Conservation (phyloP, 2,888 invertebrate genomes). For the Andrena minutula region DNA sequence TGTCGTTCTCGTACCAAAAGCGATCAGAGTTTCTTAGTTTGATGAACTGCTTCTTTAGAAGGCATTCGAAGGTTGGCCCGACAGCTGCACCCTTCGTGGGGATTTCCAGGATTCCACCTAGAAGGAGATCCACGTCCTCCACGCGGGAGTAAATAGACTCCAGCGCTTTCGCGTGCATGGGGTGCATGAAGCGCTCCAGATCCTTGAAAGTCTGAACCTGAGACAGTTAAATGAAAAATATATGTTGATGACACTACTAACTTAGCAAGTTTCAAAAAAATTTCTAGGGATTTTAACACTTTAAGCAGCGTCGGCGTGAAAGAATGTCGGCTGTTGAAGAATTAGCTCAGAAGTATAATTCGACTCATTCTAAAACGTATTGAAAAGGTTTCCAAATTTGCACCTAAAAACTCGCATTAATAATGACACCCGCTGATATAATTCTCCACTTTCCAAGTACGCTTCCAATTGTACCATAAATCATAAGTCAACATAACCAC, state of each 20-base stretch:
- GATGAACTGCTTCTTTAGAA: conserved; percentile 93
- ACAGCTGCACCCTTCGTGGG: conserved; percentile 93
- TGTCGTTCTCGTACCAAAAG: conserved; percentile 98
- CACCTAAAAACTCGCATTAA: too few species aligned
- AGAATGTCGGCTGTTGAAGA: too few species aligned
- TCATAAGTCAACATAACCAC: too few species aligned
- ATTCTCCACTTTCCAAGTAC: too few species aligned
- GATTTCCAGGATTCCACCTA: conserved; percentile 93
- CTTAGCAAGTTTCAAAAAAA: too few species aligned
- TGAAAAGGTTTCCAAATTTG: too few species aligned
- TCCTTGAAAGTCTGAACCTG: conserved; percentile 76
- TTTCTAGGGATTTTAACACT: too few species aligned
- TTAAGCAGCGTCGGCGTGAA: too few species aligned
- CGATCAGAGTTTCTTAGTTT: conserved; percentile 94
- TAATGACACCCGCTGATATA: too few species aligned
- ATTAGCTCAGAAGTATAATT: too few species aligned
- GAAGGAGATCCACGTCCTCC: conserved; percentile 93
- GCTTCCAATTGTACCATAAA: too few species aligned
- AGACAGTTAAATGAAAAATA: not conserved
- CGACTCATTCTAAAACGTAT: too few species aligned
- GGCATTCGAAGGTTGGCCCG: conserved; percentile 95
- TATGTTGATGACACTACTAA: not conserved
- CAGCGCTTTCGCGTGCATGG: conserved; percentile 69
- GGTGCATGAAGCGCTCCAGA: conserved; percentile 71
- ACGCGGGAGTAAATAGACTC: conserved; percentile 86